These are phyloP conservation scores for Cochlearius cochlearius DNA, from an alignment of 2,113 vertebrate species.

Conservation along the genomic window DNA sequence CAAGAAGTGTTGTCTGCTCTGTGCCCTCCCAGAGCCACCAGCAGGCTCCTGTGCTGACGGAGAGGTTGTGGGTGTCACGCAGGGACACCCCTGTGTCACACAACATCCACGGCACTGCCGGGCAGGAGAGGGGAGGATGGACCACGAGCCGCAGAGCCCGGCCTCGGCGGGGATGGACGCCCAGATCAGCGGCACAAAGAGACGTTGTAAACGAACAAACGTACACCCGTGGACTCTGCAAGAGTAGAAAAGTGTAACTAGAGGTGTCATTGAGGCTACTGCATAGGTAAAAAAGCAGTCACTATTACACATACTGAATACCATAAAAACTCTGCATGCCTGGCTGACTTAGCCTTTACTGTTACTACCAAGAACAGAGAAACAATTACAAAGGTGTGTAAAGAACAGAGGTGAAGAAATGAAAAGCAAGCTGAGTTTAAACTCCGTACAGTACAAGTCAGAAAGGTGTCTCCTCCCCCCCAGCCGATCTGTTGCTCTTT, in stretches of 20 bases:
- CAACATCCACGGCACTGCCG: neutral
- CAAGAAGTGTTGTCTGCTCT: neutral
- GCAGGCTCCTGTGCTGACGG: neutral
- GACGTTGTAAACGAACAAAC: neutral
- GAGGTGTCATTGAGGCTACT: neutral
- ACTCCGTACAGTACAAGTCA: neutral
- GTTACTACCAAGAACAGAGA: neutral
- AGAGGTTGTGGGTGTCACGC: neutral
- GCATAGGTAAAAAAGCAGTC: neutral
- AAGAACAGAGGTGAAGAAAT: neutral
- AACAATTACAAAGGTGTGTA: neutral
- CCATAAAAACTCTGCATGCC: neutral
- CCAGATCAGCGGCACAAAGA: neutral
- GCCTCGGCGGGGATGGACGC: rapidly evolving
- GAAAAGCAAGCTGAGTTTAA: neutral
- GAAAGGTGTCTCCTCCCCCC: neutral
- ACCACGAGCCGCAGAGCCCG: neutral
- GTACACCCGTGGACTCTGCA: neutral
- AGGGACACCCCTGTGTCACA: neutral
- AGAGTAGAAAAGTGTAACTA: neutral
- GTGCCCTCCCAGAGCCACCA: neutral
- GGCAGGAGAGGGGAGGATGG: neutral
- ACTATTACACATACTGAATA: neutral
- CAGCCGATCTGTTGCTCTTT: neutral
- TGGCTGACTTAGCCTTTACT: neutral